Base-by-base conservation (phyloP, 2,888 invertebrate species). In the Ferrisia virgata region DNA sequence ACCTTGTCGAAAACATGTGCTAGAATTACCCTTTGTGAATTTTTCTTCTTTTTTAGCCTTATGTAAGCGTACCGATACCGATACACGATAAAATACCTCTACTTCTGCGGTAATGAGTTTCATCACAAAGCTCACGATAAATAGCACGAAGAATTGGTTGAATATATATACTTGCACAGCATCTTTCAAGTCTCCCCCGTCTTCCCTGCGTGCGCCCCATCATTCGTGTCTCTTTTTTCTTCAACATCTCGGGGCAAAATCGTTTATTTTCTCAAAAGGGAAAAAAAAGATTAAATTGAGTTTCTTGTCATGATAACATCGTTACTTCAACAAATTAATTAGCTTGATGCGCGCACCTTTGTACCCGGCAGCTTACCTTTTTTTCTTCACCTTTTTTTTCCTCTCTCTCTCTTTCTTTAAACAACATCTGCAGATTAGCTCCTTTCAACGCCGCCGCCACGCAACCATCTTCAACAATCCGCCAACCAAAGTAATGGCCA, bases 261-360 rank as follows among this genome's bases (percentile, higher is more conserved):
- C 72, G 18, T 76, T 76, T 76, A 76, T 18, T 76, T 64, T 76
- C 18, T 22, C 9, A 25, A 76, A 76, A 76, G 18, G 36, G 13
- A 28, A 28, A 64, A 33, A 13, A 76, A 76, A 36, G n/a, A 33
- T 76, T 76, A 76, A 76, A 76, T 76, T 36, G 72, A 76, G 72
- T 76, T 76, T 76, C 36, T 36, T 18, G 31, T 36, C 33, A 36
- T 64, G 64, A 76, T 76, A 76, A 76, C 72, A 18, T 36, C 72
- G 72, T 76, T 76, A 76, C 18, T 76, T 36, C 72, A 18, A 76
- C 72, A 76, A 76, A 76, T 76, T 76, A 76, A 76, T 76, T 76
- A 36, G 33, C 36, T 36, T 11, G 72, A 76, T 36, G 72, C 31
- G 72, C 72, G 72, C 72, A 76, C 72, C 72, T 76, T 76, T 28